Base-by-base conservation (phyloP, 2,888 invertebrate genomes). In the Rhaphigaster nebulosa region DNA sequence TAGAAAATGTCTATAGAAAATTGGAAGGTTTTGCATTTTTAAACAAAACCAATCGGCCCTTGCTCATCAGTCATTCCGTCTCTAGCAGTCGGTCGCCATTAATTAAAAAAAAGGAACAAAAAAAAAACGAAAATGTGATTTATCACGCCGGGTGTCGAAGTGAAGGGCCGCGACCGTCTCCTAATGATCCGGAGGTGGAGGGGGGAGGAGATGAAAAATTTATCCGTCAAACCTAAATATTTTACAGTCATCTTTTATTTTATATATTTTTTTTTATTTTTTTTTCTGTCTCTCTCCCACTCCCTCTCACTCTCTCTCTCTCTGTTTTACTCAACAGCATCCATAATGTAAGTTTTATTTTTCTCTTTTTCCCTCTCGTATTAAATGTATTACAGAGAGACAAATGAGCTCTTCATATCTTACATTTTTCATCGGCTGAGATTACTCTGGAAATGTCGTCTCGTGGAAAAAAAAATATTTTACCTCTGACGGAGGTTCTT, bases 51-150 rank as follows among this genome's bases (percentile, higher is more conserved):
- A 89, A 89, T 89, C 70, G 76, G 41, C 15, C 15, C 26, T 15
- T 23, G n/a, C 89, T 89, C 89, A 89, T 89, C 89, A 89, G 89
- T 89, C 89, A 89, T 89, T 45, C 76, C 89, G 76, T 89, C 89
- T 76, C 89, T 26, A 23, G 76, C 89, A 89, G 76, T 45, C 60
- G 45, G 52, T 56, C 15, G 76, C 45, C 89, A 89, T 89, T 89
- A 89, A 89, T 89, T 89, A 89, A 89, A 89, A 89, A 89, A 88
- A 65, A 65, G 15, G 18, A 18, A 65, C 13, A 65, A 65, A 65
- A 65, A 65, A 65, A 34, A 76, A 76, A 76, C 70, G 34, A 76
- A 76, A 89, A 56, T 70, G 89, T 76, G 65, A 89, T 89, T 89
- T 89, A 89, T 89, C 89, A 89, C 45, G 76, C 5, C 29, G 45